Evolutionary conservation across 2,797 vertebrate species (phyloP).

Genomic region (Lutjanus campechanus): DNA sequence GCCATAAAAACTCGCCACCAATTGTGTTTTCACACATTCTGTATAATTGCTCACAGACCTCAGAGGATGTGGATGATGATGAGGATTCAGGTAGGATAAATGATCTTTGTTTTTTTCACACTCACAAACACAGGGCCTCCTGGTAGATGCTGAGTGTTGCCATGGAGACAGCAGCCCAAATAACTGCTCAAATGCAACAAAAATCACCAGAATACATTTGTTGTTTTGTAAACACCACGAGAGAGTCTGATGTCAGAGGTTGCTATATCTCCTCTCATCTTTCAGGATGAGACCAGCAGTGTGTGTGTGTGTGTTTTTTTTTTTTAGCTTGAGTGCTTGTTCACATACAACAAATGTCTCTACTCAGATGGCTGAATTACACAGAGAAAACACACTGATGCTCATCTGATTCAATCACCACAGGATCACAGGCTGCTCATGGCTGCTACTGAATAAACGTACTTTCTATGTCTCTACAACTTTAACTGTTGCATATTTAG

Average conservation of each 20-base stretch:
- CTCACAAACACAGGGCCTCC: not conserved
- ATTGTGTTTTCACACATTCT: constrained; percentile 22
- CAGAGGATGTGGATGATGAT: constrained; percentile 35
- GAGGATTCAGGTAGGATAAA: not conserved
- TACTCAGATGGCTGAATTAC: not conserved
- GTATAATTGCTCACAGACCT: constrained; percentile 36
- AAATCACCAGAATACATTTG: not conserved
- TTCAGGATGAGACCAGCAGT: not conserved
- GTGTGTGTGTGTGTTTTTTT: not conserved
- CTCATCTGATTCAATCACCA: not conserved
- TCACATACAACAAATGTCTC: not conserved
- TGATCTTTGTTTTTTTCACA: not conserved
- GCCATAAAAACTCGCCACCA: not conserved
- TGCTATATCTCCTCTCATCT: not conserved
- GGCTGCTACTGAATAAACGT: not conserved
- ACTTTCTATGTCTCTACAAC: not conserved
- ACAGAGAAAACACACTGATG: not conserved
- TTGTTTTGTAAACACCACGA: not conserved
- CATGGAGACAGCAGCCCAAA: constrained; percentile 1
- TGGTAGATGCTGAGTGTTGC: not conserved
- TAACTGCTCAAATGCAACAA: not conserved
- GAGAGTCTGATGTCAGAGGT: not conserved
- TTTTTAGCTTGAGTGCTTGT: not conserved
- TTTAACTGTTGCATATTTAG: not conserved
- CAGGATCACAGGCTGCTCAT: not conserved